Conservation (phyloP, 53 echinoderm and acorn worm genomes). For the Astropecten irregularis region DNA sequence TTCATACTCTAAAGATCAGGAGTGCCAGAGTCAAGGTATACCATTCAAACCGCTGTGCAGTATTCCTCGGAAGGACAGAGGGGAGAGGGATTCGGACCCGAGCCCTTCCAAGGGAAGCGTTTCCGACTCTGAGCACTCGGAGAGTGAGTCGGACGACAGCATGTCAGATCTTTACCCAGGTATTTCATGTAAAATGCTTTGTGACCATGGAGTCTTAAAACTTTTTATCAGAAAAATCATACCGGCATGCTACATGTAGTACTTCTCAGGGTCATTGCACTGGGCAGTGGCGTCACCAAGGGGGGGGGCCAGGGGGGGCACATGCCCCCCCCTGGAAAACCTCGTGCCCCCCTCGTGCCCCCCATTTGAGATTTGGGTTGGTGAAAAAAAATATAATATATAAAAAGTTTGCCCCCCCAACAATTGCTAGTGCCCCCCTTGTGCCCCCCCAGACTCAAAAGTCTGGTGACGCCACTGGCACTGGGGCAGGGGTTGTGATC, state of each 20-base stretch:
- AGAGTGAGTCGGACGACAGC: constrained; percentile 68
- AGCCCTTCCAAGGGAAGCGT: constrained; percentile 14
- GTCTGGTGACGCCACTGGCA: no score
- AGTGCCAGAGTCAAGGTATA: constrained; percentile 74
- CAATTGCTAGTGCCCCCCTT: no score
- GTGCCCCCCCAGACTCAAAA: no score
- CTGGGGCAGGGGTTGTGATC: not conserved
- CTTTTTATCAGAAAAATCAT: no score
- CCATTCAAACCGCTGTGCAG: constrained; percentile 64
- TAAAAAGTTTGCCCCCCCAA: no score
- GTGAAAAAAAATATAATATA: no score
- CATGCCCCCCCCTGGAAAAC: no score
- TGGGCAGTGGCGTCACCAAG: not conserved
- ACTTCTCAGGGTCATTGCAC: not conserved
- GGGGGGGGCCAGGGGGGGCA: no score
- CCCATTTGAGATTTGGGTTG: no score
- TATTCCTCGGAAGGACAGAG: constrained; percentile 35
- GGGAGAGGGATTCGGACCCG: constrained; percentile 27
- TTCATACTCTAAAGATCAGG: constrained; percentile 59
- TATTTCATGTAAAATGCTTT: no score
- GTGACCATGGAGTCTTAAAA: no score
- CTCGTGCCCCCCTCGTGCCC: no score
- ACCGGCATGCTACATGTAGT: not conserved
- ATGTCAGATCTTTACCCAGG: constrained; percentile 86
- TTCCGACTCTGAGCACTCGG: constrained; percentile 60